A percentile compares a stretch with the other conserved stretches of the same genome.
These are phyloP conservation scores for Ancistrus triradiatus DNA, from an alignment of 2,113 vertebrate genomes.

Conservation along the genomic window DNA sequence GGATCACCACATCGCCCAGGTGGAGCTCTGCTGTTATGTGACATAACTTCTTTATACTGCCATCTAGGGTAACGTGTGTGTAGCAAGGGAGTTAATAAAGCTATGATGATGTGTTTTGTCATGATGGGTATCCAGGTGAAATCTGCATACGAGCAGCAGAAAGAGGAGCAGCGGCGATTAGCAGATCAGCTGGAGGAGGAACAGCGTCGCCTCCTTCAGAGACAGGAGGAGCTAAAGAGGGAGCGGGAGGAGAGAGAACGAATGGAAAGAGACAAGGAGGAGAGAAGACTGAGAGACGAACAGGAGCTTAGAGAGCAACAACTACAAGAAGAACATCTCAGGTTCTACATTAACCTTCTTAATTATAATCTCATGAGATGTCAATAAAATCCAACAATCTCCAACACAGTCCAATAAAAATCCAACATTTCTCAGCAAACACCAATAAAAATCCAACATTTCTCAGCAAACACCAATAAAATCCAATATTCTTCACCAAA, in stretches of 20 bases:
- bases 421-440: too few species aligned
- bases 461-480: background rate
- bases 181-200: conserved; percentile 66
- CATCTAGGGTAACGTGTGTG: too few species aligned
- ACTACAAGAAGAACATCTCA: conserved; percentile 45
- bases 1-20: conserved; percentile 51
- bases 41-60: too few species aligned
- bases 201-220: conserved; percentile 65
- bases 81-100: too few species aligned
- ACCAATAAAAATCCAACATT: too few species aligned
- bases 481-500: background rate
- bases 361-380: too few species aligned
- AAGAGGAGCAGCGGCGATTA: conserved; percentile 79
- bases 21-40: conserved; percentile 28
- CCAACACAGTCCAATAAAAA: too few species aligned
- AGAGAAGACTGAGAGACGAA: conserved; percentile 52
- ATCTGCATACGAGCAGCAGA: conserved; percentile 78
- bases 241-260: conserved; percentile 64
- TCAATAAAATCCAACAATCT: too few species aligned
- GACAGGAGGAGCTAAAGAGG: conserved; percentile 73
- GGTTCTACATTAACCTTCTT: too few species aligned
- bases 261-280: conserved; percentile 58
- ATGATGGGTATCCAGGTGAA: conserved; percentile 8
- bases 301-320: conserved; percentile 42
- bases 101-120: background rate